Base-by-base conservation (phyloP, 2,888 invertebrate genomes). In the Ormyrus thymus region DNA sequence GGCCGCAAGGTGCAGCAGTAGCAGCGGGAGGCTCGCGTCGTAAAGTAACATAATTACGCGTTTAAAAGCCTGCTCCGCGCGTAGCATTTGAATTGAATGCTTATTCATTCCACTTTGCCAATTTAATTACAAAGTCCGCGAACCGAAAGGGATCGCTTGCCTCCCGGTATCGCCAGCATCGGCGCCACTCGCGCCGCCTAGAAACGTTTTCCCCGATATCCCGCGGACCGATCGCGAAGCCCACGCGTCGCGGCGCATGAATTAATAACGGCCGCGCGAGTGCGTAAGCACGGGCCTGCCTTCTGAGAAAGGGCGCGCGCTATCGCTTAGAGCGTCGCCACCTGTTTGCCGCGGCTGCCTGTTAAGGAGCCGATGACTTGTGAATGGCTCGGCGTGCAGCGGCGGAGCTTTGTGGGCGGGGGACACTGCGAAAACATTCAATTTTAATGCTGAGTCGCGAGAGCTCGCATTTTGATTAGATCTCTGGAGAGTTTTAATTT, bases 71-170 rank as follows among this genome's bases (percentile, higher is more conserved):
- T 55, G 4, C 56, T 50, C 50, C 45, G 5, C 15, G 15, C 50
- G 50, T 64, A 74, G 13, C 13, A 76, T 76, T 70, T 64, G 70
- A 76, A 76, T 71, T 62, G 64, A 76, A 71, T 71, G 65, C 76
- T 76, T 51, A 76, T 76, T 69, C 70, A 76, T 64, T 76, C 51
- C 69, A 48, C 76, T 61, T 59, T 51, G 62, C 53, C 70, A 51
- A 76, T 76, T 76, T 76, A 71, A 76, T 76, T 71, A 65, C 76
- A 53, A 46, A 69, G 55, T 43, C 29, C 29, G 29, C 29, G 29
- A 29, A 29, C 29, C 29, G 29, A 29, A 29, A 29, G 4, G 3
- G 29, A 29, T 29, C 29, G 29, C 29, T 29, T 29, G 29, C 29
- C 29, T 29, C 29, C 4, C 29, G 29, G 29, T 29, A 29, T 29